Evolutionary conservation across 1,140 invertebrate genomes (phyloP), one percentile per base, ranked within the genome.

Genomic region (Probaryconus sp.): DNA sequence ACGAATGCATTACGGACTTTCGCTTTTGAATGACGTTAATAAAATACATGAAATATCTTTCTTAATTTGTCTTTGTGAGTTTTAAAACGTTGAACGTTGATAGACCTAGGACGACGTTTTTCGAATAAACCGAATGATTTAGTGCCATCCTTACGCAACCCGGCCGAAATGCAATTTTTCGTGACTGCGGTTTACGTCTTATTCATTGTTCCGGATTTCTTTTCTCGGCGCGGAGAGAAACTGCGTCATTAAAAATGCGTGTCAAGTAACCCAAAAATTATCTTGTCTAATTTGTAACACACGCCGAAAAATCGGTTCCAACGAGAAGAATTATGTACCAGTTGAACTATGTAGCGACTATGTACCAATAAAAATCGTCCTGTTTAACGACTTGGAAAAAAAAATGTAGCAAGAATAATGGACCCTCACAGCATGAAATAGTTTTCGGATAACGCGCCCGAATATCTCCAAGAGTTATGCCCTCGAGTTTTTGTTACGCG

Each of bases 391-490:
- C 38, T 31, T n/a, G n/a, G n/a, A 26, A 26, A 63, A 71, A 63
- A 70, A 63, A 70, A 40, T 55, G 33, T 43, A 50, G 40, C 58
- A 63, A 71, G 58, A 71, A 56, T 64, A 64, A 63, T 63, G 45
- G 2, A 51, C 37, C 21, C 65, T 43, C 63, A 50, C 65, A 60
- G 65, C 65, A 50, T 53, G 55, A 69, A 69, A 60, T 69, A 60
- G 60, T 69, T 69, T 60, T 60, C 20, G 55, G 65, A 47, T 69
- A 69, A 60, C 65, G 53, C 28, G 31, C 18, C 16, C 11, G 65
- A 33, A 18, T 69, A 60, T 69, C 65, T 68, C 30, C 20, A 51
- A 53, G 55, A 69, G 55, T 60, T 58, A 60, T 40, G 43, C 33
- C 47, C 21, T 13, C 7, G 21, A 37, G 45, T 43, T 58, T 51